Conservation (phyloP, 2,113 vertebrate genomes). For the Sylvilagus bachmani region DNA sequence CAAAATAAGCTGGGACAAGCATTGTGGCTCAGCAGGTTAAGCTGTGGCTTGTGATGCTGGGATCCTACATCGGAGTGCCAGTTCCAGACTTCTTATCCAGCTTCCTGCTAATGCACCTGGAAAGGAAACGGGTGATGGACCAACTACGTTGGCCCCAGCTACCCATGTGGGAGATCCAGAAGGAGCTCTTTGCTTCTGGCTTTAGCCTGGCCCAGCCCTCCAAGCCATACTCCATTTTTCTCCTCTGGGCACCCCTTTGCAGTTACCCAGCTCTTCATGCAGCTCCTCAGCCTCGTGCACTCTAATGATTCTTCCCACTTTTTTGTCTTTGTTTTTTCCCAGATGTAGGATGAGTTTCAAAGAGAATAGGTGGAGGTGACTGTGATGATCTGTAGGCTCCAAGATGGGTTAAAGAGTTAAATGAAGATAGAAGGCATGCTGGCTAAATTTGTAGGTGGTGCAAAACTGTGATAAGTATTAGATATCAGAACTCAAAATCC, state of each 20-base stretch:
- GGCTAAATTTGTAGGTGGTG: not conserved
- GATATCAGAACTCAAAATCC: constrained; percentile 1
- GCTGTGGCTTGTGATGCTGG: too few species aligned
- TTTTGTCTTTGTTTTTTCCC: not conserved
- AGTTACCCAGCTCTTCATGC: not conserved
- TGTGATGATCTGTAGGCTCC: not conserved
- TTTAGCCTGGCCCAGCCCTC: not conserved
- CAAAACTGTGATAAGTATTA: not conserved
- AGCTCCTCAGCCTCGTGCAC: not conserved
- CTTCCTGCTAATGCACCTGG: too few species aligned
- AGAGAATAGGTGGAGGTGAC: not conserved
- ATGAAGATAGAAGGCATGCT: not conserved
- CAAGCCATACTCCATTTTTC: not conserved
- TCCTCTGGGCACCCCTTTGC: not conserved
- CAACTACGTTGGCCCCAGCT: too few species aligned
- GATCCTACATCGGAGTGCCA: too few species aligned
- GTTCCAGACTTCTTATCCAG: too few species aligned
- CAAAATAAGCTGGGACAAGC: not conserved
- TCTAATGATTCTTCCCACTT: not conserved
- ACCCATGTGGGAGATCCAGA: too few species aligned
- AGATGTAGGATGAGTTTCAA: not conserved
- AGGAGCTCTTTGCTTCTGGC: too few species aligned
- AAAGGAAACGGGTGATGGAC: too few species aligned
- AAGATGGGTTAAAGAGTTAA: not conserved
- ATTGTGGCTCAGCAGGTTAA: too few species aligned